Percentiles rank a stretch among this genome's conserved stretches.
phyloP scores from a whole-genome alignment of 2,797 vertebrate genomes.

The Borostomias antarcticus region DNA sequence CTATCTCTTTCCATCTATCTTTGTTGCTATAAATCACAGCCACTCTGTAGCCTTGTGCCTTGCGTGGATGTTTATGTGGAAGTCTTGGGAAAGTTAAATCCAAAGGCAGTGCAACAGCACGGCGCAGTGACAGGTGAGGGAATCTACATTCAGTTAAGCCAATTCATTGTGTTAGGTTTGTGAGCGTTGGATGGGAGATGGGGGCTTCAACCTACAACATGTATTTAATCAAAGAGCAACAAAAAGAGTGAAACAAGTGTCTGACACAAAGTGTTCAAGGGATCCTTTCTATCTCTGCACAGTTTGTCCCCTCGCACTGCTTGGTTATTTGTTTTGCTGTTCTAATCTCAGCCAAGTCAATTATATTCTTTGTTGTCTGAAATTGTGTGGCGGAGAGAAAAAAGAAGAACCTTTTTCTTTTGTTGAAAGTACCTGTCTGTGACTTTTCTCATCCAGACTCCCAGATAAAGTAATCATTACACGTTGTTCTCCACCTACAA shows the following conservation, averaged over 20 bases:
- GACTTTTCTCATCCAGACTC: slow-evolving; percentile 75
- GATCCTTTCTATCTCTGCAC: slow-evolving; percentile 73
- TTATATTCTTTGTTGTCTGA: slow-evolving; percentile 87
- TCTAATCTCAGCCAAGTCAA: slow-evolving; percentile 85
- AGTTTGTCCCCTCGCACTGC: slow-evolving; percentile 75
- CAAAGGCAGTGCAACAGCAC: background rate
- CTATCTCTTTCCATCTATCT: slow-evolving; percentile 5
- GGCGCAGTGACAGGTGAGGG: slow-evolving; percentile 24
- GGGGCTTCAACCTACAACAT: slow-evolving; percentile 56
- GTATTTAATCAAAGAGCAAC: slow-evolving; percentile 78
- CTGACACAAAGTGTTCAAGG: slow-evolving; percentile 64
- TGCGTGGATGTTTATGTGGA: slow-evolving; percentile 22
- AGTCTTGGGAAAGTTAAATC: too few relatives aligned
- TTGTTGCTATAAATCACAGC: slow-evolving; percentile 55
- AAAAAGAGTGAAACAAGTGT: slow-evolving; percentile 68
- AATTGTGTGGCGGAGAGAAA: slow-evolving; percentile 75
- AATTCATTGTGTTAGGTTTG: slow-evolving; percentile 50
- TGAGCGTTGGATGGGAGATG: slow-evolving; percentile 45
- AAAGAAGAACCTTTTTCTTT: slow-evolving; percentile 70
- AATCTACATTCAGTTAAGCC: slow-evolving; percentile 64
- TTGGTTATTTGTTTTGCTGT: slow-evolving; percentile 85
- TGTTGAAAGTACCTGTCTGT: slow-evolving; percentile 81
- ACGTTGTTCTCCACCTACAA: slow-evolving; percentile 83
- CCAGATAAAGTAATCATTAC: slow-evolving; percentile 85
- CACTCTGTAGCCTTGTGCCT: slow-evolving; percentile 6